phyloP scores from a whole-genome alignment of 2,113 vertebrate species.

The Carassius auratus region DNA sequence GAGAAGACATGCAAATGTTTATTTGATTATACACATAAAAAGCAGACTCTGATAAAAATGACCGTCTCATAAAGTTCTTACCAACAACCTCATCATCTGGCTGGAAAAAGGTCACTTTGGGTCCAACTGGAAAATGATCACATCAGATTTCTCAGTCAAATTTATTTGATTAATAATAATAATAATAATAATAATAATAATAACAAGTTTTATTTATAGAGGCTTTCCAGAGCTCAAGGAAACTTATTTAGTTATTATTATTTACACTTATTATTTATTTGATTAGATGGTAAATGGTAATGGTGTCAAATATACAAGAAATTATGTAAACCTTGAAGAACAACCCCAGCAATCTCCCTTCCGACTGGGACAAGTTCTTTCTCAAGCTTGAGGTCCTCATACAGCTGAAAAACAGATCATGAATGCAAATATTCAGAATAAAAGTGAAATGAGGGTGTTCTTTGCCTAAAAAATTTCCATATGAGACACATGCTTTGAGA shows the following conservation, averaged over 20 bases:
- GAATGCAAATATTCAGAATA: background rate
- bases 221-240: no score
- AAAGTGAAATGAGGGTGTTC: no score
- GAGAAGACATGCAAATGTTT: slow-evolving; percentile 22
- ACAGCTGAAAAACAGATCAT: slow-evolving; percentile 75
- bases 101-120: slow-evolving; percentile 90
- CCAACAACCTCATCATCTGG: slow-evolving; percentile 92
- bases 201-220: no score
- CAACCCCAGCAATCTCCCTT: slow-evolving; percentile 88
- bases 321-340: slow-evolving; percentile 82
- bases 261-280: background rate
- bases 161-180: background rate
- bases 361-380: slow-evolving; percentile 86
- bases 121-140: slow-evolving; percentile 78
- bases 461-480: no score
- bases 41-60: background rate
- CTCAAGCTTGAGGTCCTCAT: slow-evolving; percentile 81
- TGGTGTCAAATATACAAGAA: background rate
- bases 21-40: background rate
- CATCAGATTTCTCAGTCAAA: background rate
- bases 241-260: no score
- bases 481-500: no score
- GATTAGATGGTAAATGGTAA: background rate
- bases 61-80: slow-evolving; percentile 67
- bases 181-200: no score